Evolutionary conservation across 2,888 invertebrate species (phyloP).

Genomic region (Agapetus fuscipes): DNA sequence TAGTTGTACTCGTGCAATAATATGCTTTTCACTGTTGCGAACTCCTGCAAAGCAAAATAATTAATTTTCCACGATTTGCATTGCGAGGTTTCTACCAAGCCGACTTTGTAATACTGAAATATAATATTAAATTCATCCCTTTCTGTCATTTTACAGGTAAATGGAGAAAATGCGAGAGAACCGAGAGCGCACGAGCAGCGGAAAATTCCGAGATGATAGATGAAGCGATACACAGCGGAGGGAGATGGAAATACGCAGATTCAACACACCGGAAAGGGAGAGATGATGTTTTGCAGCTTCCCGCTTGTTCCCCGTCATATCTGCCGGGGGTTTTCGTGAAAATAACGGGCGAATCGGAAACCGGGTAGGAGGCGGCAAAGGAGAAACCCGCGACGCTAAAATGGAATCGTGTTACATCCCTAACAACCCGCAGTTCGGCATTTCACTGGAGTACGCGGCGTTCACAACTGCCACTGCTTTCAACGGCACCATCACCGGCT

Average conservation of each 20-base stretch:
- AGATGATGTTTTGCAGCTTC: constrained; percentile 7
- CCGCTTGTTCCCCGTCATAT: constrained; percentile 3
- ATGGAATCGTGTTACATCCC: constrained; percentile 55
- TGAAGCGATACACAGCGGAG: constrained; percentile 10
- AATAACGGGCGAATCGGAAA: constrained; percentile 7
- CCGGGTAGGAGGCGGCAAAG: constrained; percentile 4
- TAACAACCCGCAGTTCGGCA: constrained; percentile 58
- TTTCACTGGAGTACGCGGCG: constrained; percentile 40
- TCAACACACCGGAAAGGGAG: constrained; percentile 15
- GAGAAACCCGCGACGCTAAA: constrained; percentile 5
- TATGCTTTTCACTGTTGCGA: too few relatives aligned
- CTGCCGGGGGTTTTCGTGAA: constrained; percentile 1
- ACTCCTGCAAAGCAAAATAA: too few relatives aligned
- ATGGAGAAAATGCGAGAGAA: constrained; percentile 1
- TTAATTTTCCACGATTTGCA: too few relatives aligned
- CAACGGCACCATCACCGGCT: constrained; percentile 33
- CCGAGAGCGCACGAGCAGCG: background rate
- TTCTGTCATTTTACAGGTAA: constrained; percentile 9
- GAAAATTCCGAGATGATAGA: constrained; percentile 9
- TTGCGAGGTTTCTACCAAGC: too few relatives aligned
- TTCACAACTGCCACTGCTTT: constrained; percentile 27
- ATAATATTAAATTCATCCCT: constrained; percentile 1
- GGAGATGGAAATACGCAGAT: constrained; percentile 18
- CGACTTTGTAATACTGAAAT: too few relatives aligned
- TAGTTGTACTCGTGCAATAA: too few relatives aligned